Base-by-base conservation (phyloP, 2,888 invertebrate genomes). In the Pandemis heparana region DNA sequence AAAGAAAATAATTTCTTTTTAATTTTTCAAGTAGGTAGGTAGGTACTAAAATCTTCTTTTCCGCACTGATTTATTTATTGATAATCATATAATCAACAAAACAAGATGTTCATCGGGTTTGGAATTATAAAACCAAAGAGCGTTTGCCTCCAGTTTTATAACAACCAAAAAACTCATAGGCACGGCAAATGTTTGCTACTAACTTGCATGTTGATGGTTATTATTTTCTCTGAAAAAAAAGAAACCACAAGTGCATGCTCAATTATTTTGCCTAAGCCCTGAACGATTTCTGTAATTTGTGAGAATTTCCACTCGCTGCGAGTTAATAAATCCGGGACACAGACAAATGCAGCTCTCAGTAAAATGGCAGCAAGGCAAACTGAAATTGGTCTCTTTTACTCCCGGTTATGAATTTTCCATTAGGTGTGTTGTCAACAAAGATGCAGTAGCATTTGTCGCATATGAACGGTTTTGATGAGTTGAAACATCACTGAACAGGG, bases 401-500 rank as follows among this genome's bases (percentile, higher is more conserved):
- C 48, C 43, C 51, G 39, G 70, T 63, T 64, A 75, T 75, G 75
- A 76, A 77, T 79, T 80, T 81, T 82, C 77, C 82, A 83, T 84
- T 80, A 82, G 79, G 75, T 74, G 79, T 70, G 53, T 76, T 79
- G 81, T 82, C 81, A 82, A 81, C 76, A 76, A 51, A 74, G 74
- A 67, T 43, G 79, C 78, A 83, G 61, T 66, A 67, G 75, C 70
- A 38, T 41, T 67, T 23, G 41, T 64, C 75, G 67, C 75, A 48
- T 70, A 65, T 77, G 79, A 80, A 77, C 75, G 76, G 70, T 76
- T 76, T 78, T 76, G 76, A 74, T 71, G 77, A 76, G 77, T 79
- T 75, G 79, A 80, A 81, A 83, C 83, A 82, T 82, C 81, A 80
- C 79, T 77, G 76, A 75, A 74, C 80, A 81, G 78, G 79, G 79